Evolutionary conservation across 30 jellyfish, hydroid and myxozoan species (phyloP), one percentile per base, ranked within the genome.

Genomic region (Mastigias papua): DNA sequence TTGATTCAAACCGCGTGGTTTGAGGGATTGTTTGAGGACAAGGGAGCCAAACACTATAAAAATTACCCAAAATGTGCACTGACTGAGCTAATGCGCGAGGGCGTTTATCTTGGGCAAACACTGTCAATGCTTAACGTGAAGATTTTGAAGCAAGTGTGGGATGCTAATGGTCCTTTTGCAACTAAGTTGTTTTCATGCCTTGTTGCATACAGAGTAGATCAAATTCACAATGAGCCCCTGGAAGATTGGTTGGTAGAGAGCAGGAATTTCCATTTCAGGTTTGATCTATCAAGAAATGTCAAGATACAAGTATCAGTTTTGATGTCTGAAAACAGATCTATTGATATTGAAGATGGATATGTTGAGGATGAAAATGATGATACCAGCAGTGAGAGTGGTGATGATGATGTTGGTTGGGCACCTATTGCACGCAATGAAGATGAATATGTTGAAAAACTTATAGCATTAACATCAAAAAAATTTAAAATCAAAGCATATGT

Each of bases 1-100:
- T 70, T 83, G 73, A 58, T 83, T 1, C 92, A 69, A 54, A 57
- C 60, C 37, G 92, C 92, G 34, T 83, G 92, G 86, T 83, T 83
- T 64, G 86, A 83, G 34, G 92, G 92, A 11, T 61, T 82, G 80
- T 83, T 83, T 54, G 92, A 54, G 26, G 72, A 29, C 19, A 71
- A 21, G 27, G 63, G 46, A 20, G 78, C 26, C 32, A 48, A 37
- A 25, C 29, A 37, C 84, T 81, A 63, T 48, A 65, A 65, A 76
- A 81, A 81, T 1, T 83, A 83, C 30, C 92, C 86, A 23, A 83
- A 72, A 46, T 71, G 92, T 60, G 82, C 58, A 31, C 80, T 69
- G 3, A 49, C 80, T 19, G 25, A 51, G 34, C 73, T 83, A 46
- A 70, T 83, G 79, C 76, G 76, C 10, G 85, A 58, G 20, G 80